Base-by-base conservation (phyloP, 2,888 invertebrate genomes). In the Caenorhabditis becei region DNA sequence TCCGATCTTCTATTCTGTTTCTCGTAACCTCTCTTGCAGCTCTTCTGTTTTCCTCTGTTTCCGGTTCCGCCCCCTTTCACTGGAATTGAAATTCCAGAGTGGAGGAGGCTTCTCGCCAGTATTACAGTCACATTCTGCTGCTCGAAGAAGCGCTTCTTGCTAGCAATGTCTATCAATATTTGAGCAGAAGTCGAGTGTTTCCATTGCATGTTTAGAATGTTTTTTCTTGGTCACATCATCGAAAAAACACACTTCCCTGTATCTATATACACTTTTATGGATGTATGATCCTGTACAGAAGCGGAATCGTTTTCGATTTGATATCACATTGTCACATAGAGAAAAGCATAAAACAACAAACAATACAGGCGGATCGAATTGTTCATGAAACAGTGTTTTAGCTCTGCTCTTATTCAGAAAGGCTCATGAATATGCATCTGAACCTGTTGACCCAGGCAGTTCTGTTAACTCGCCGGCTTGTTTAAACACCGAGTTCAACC, bases 151-250 rank as follows among this genome's bases (percentile, higher is more conserved):
- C 23, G 11, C 20, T 32, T 32, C 18, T 58, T 37, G 28, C 47
- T 44, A 2, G 44, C 49, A 49, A 16, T 49, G 41, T 67, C 67
- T 67, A 69, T 69, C 69, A 69, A 69, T 69, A 59, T 69, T 69
- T 58, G 41, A 69, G 69, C 35, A 35, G 32, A 51, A 18, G 28
- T 16, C 1, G 23, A 16, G 47, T 14, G 18, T 32, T 47, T 47
- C 18, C 69, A 49, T 49, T 58, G 58, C 32, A 58, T 69, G 24
- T 69, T 69, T 47, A 47, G n/a, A 24, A 18, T 16, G 51, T 32
- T 53, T 3, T 54, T 41, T 37, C 41, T 41, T 16, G 16, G 41
- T 16, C 10, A 16, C 37, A 10, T 47, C 16, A 62, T 62, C 41
- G 23, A 11, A 10, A 41, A n/a, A 20, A 35, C n/a, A 10, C 37